Evolutionary conservation across 2,797 vertebrate species (phyloP).

Genomic region (Linurgus olivaceus): DNA sequence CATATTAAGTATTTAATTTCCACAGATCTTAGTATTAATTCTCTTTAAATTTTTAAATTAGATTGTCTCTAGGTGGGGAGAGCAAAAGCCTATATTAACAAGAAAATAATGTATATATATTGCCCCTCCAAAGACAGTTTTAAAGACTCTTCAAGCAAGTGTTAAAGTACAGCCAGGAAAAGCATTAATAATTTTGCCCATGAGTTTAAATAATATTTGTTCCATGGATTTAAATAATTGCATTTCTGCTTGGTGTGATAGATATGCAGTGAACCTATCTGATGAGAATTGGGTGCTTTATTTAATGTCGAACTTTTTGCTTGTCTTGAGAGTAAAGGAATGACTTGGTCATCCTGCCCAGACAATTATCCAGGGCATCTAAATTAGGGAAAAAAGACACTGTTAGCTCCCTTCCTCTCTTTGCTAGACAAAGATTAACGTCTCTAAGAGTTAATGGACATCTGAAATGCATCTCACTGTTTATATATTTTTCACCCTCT

Average conservation of each 20-base stretch:
- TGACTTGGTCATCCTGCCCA: neutral
- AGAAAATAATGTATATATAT: neutral
- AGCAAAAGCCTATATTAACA: neutral
- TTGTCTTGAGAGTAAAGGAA: neutral
- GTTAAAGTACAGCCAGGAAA: neutral
- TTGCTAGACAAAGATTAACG: neutral
- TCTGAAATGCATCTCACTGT: neutral
- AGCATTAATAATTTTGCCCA: neutral
- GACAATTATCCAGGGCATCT: neutral
- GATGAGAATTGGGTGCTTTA: neutral
- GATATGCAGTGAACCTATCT: neutral
- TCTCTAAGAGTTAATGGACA: neutral
- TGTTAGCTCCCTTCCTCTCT: neutral
- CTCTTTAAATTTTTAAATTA: neutral
- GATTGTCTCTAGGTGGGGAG: neutral
- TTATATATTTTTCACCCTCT: neutral
- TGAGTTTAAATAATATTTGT: neutral
- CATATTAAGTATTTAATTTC: neutral
- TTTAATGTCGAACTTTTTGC: neutral
- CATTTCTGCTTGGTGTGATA: neutral
- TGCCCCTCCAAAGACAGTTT: neutral
- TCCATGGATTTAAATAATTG: neutral
- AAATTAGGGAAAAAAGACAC: neutral
- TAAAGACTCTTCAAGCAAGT: neutral
- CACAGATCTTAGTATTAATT: neutral